Conservation (phyloP, 2,797 vertebrate genomes). For the Mus minutoides region DNA sequence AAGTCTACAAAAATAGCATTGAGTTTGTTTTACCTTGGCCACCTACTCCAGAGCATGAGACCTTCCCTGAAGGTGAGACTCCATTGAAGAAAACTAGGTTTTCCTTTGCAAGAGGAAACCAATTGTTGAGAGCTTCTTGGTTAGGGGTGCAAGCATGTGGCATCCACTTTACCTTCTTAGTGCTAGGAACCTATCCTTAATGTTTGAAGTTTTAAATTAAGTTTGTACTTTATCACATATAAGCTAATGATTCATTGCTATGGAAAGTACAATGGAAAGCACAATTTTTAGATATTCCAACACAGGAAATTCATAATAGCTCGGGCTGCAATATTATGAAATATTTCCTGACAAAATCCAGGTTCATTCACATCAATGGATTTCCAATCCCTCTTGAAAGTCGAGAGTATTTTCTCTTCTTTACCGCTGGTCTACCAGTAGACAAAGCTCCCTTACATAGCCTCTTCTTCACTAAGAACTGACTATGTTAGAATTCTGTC, state of each 20-base stretch:
- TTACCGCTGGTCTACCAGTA: not conserved
- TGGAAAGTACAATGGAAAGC: not conserved
- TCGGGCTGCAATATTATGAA: not conserved
- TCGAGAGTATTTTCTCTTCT: not conserved
- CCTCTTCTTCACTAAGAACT: not conserved
- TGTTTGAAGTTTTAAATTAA: not conserved
- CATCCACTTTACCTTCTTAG: not conserved
- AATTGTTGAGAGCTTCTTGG: not conserved
- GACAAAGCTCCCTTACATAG: not conserved
- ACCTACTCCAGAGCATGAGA: not conserved
- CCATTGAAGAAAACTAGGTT: not conserved
- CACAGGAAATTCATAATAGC: not conserved
- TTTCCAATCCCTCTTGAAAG: not conserved
- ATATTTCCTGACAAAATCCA: not conserved
- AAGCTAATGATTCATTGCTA: not conserved
- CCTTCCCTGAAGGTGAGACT: not conserved
- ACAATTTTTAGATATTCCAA: too few species aligned
- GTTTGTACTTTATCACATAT: not conserved
- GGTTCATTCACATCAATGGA: not conserved
- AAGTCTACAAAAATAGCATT: not conserved
- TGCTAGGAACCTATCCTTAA: not conserved
- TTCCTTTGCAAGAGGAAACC: not conserved
- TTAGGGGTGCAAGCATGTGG: not conserved
- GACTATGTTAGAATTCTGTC: not conserved
- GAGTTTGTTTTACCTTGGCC: not conserved